These are phyloP conservation scores for Haliclona indistincta DNA, from an alignment of 37 sponge, comb jelly and placozoan genomes.

Conservation along the genomic window DNA sequence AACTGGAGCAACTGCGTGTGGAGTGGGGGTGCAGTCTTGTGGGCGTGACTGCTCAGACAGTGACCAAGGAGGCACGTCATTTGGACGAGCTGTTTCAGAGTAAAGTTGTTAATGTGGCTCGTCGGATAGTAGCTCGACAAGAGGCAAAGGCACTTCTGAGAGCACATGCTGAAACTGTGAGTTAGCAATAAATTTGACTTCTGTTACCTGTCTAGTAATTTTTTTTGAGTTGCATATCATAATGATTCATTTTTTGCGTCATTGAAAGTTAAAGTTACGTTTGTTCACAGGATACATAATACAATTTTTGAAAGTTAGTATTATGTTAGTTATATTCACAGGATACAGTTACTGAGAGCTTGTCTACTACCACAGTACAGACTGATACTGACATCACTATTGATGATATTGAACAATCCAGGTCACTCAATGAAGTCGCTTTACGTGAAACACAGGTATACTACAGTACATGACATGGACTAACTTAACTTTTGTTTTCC, in stretches of 20 bases:
- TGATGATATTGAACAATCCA: not conserved
- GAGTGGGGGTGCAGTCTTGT: conserved; percentile 49
- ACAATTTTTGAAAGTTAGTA: no score
- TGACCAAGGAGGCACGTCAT: conserved; percentile 1
- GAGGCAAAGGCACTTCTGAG: not conserved
- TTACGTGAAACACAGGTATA: conserved; percentile 56
- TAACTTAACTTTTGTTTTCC: no score
- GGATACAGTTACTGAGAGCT: no score
- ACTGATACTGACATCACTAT: conserved; percentile 19
- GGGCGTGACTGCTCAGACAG: not conserved
- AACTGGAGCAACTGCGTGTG: conserved; percentile 37
- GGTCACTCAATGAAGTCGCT: conserved; percentile 27
- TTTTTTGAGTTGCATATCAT: no score
- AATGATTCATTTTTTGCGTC: no score
- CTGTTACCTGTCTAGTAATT: no score
- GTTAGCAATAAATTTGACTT: no score
- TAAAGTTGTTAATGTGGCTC: conserved; percentile 38
- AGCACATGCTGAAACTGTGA: conserved; percentile 15
- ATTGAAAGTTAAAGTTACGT: not conserved
- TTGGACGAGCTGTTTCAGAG: conserved; percentile 39
- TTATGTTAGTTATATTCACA: no score
- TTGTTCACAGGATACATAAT: conserved; percentile 14
- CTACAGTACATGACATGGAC: no score
- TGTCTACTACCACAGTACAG: conserved; percentile 34
- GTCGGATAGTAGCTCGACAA: conserved; percentile 24